Evolutionary conservation across 1,140 invertebrate genomes (phyloP), one percentile per base, ranked within the genome.

Genomic region (Heliconius melpomene): DNA sequence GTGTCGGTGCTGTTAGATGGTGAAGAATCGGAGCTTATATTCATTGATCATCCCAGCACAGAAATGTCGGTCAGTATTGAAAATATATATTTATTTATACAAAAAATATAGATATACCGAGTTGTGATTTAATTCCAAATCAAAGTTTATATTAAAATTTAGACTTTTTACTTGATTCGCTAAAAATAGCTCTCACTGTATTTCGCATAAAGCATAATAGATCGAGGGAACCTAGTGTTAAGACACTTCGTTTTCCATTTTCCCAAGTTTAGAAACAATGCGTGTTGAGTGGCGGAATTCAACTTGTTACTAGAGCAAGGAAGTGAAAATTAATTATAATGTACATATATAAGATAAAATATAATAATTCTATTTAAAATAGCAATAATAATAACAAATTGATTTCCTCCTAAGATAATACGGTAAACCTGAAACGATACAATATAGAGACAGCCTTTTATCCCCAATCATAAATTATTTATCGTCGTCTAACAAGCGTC

Each of bases 1-100:
- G 98, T 98, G n/a, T 98, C 97, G 0, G 97, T 99, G 6, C 93
- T 98, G 26, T 92, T 99, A 72, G 98, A 99, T 83, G 97, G 97
- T 1, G 97, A 98, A 88, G 98, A 99, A 91, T 98, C 98, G 0
- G 98, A 98, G 86, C 96, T 99, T 94, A 96, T 98, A 78, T 98
- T 98, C 89, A 98, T 98, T 73, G 98, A 99, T 91, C 97, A 98
- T 94, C 97, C 97, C 0, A 96, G 96, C 80, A 95, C 96, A 11
- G 97, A 98, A 93, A 98, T 98, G 97, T 97, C 97, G 89, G 97
- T 98, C 94, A 97, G 97, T 72, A 20, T 29, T 46, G 18, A 50
- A 23, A 13, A 57, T 60, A 60, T 23, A 60, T 20, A 60, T 8
- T 60, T 60, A 23, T 60, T 60, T 60, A 52, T 52, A 1, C 1